phyloP scores from a whole-genome alignment of 1,140 invertebrate genomes.

The Schlechtendalia chinensis region DNA sequence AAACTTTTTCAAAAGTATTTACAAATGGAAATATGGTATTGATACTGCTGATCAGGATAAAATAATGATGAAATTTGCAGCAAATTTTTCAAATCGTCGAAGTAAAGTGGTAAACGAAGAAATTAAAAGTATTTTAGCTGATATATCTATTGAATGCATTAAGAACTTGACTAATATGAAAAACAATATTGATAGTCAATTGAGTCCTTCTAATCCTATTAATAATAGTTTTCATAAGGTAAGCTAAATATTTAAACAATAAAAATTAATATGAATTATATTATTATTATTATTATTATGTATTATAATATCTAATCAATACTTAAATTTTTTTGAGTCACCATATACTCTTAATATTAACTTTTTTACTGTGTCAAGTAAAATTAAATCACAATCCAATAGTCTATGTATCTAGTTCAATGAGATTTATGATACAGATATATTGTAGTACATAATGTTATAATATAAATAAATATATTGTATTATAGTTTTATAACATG shows the following conservation, averaged over 20 bases:
- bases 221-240: slow-evolving; percentile 18
- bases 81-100: slow-evolving; percentile 7
- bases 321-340: too few relatives aligned
- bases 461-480: too few relatives aligned
- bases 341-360: too few relatives aligned
- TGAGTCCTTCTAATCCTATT: background rate
- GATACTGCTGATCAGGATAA: slow-evolving; percentile 17
- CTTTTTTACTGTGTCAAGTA: too few relatives aligned
- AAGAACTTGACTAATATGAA: slow-evolving; percentile 35
- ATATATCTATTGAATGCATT: slow-evolving; percentile 8
- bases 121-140: slow-evolving; percentile 8
- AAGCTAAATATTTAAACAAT: background rate
- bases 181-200: slow-evolving; percentile 34
- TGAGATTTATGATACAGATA: too few relatives aligned
- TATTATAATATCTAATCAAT: too few relatives aligned
- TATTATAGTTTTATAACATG: too few relatives aligned
- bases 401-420: too few relatives aligned
- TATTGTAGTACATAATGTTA: too few relatives aligned
- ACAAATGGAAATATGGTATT: background rate
- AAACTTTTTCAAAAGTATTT: background rate
- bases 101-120: slow-evolving; percentile 16
- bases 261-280: too few relatives aligned
- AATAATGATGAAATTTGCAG: slow-evolving; percentile 26
- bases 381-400: too few relatives aligned
- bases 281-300: too few relatives aligned